Conservation (phyloP, 2,113 vertebrate species). For the Argyrosomus japonicus region DNA sequence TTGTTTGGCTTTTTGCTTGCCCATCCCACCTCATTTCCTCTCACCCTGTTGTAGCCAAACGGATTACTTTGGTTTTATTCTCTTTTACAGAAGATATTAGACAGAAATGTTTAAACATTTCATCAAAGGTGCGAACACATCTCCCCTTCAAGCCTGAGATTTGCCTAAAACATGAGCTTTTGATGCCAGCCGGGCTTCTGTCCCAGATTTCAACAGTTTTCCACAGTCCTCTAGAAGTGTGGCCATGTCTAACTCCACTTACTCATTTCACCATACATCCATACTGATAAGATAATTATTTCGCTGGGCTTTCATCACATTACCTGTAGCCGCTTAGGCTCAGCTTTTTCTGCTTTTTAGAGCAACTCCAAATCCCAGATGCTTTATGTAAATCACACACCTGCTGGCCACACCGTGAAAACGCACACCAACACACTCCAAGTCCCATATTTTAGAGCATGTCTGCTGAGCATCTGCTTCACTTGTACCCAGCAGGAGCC, state of each 20-base stretch:
- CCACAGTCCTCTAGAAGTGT: neutral
- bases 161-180: neutral
- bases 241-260: neutral
- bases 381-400: neutral
- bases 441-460: neutral
- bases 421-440: neutral
- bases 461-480: constrained; percentile 4
- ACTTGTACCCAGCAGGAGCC: neutral
- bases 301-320: neutral
- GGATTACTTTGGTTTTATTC: neutral
- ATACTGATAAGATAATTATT: neutral
- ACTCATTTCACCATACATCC: neutral
- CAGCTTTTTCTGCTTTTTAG: neutral
- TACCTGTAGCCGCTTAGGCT: neutral
- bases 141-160: neutral
- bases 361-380: neutral
- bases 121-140: neutral
- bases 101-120: too few relatives aligned
- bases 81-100: too few relatives aligned
- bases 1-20: too few relatives aligned
- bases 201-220: neutral
- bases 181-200: neutral
- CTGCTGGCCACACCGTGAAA: neutral
- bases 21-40: too few relatives aligned
- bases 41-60: neutral